Evolutionary conservation across 2,113 vertebrate species (phyloP).

Genomic region (Alexandromys fortis): DNA sequence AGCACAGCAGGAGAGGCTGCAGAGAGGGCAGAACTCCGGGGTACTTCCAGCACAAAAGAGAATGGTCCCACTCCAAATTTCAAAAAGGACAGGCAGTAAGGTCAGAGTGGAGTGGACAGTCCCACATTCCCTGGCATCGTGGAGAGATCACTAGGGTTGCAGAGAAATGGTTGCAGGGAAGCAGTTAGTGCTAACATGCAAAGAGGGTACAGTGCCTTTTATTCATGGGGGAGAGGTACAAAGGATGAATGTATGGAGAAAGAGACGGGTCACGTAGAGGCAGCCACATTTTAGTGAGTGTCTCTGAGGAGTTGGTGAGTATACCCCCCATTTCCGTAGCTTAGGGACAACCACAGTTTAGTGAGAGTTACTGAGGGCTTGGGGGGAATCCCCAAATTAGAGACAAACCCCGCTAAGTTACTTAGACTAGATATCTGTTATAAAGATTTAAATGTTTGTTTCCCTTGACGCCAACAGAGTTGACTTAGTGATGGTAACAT

Average conservation of each 20-base stretch:
- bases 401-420: not conserved
- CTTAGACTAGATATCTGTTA: not conserved
- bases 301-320: rapidly evolving
- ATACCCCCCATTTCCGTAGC: rapidly evolving
- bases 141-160: too few relatives aligned
- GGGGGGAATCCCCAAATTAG: rapidly evolving
- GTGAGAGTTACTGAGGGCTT: rapidly evolving
- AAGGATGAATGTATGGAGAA: too few relatives aligned
- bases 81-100: not conserved
- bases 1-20: not conserved
- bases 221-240: not conserved
- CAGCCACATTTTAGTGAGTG: not conserved
- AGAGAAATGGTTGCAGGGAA: not conserved
- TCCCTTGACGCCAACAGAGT: not conserved
- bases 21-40: not conserved
- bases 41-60: too few relatives aligned
- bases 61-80: not conserved
- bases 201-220: not conserved
- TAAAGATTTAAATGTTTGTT: not conserved
- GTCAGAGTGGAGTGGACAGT: not conserved
- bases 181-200: not conserved
- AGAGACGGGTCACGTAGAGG: not conserved
- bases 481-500: not conserved
- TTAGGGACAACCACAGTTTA: not conserved
- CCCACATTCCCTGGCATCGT: not conserved